Evolutionary conservation across 2,113 vertebrate genomes (phyloP), one percentile per base, ranked within the genome.

Genomic region (Tautogolabrus adspersus): DNA sequence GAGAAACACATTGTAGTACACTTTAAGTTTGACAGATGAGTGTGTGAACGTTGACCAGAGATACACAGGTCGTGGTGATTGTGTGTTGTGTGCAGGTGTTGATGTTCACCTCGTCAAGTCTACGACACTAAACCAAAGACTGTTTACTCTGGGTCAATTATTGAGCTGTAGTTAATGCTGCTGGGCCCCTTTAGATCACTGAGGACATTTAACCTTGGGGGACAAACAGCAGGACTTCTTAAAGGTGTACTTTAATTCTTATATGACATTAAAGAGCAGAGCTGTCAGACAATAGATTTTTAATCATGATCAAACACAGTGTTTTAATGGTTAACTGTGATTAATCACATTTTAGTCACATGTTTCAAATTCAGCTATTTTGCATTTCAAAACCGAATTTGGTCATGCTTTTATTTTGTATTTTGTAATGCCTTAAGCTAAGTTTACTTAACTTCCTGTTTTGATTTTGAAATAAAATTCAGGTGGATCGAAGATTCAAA

Each of bases 101-200:
- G 66, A 79, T 22, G 68, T 54, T 46, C 8, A 40, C 63, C 72
- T 44, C n/a, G 46, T 82, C 47, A 37, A 82, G 79, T 83, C 51
- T 74, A 5, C 6, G 81, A 76, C 44, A 2, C 66, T 9, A 47
- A 65, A 78, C 79, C 75, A 87, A 75, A 83, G 83, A 34, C 37
- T 84, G 76, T 87, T 89, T 73, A 81, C 80, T 22, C 73, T 78
- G 68, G 19, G 78, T 91, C 72, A 91, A 87, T 91, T 82, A 86
- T 89, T 86, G 80, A 81, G 72, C 81, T 54, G 76, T 82, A 61
- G 75, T 66, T 81, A 89, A 89, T 79, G 81, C 73, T 61, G 38
- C 60, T 49, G 55, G 70, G 62, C 52, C 68, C 26, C 22, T 40
- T 82, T 26, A 60, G 76, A 70, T 76, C 77, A 52, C 23, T 66